Base-by-base conservation (phyloP, 1,140 invertebrate genomes). In the Cherax destructor region DNA sequence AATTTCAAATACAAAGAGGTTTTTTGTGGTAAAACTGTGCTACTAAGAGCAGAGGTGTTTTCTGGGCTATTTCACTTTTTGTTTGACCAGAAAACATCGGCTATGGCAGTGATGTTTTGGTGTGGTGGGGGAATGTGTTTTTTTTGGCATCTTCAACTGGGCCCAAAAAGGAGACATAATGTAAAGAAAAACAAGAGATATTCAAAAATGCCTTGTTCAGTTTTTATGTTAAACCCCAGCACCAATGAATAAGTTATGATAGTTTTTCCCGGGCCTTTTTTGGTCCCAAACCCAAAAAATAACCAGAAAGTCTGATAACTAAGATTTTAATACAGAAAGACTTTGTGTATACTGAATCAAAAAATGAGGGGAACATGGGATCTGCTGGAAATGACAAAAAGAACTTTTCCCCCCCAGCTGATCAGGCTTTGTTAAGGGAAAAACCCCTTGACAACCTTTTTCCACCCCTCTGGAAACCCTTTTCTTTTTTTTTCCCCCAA, bases 101-200 rank as follows among this genome's bases (percentile, higher is more conserved):
- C 50, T 30, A 59, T 81, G 79, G 79, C 79, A 81, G 79, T 81
- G 79, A 81, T 81, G 50, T n/a, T 81, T 50, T 24, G 56, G 79
- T n/a, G n/a, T n/a, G 0, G 2, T 41, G 30, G 0, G 30, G 0
- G 79, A 13, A 21, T 81, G 79, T 81, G 50, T 50, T 50, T 81
- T 21, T 50, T 50, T 52, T 81, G 24, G 50, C 79, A 81, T 81
- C 79, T 81, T n/a, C 78, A 80, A 21, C 47, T 18, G 30, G 69
- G 69, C 41, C 69, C 69, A 30, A 74, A 6, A 74, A 6, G 5
- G 7, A 30, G 69, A 74, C 4, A 21, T 24, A 4, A 21, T 30
- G 5, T 6, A 74, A 74, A 30, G n/a, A 24, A 74, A 24, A 74
- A 24, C 3, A 6, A 10, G 24, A 21, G 30, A 4, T 21, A 21